Base-by-base conservation (phyloP, 2,113 vertebrate species). In the Macroglossus sobrinus region DNA sequence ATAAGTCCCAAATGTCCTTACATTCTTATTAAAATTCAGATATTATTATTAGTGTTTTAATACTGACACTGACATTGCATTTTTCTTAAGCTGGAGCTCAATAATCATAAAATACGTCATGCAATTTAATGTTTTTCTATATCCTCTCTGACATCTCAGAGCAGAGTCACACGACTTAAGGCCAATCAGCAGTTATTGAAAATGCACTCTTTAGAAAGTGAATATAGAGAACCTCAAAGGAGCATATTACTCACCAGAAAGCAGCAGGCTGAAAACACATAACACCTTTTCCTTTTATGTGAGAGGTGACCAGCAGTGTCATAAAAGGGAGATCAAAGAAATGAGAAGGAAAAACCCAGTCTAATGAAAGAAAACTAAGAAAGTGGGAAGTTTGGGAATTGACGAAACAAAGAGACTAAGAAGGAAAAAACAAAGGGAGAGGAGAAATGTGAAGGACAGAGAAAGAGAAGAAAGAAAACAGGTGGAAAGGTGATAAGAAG, bases 301-400 rank as follows among this genome's bases (percentile, higher is more conserved):
- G 28, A 6, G 5, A 68, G 4, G 19, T n/a, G 21, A 11, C 18
- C 21, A 33, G 4, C 4, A 5, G 7, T 80, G 12, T 59, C 33
- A 19, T 35, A 57, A 24, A 69, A 71, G 35, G 40, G 5, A 72
- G 1, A 26, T 53, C 21, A 7, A 59, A 74, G 80, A 81, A 40
- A 61, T 33, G 18, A 15, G 50, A 4, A 16, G 50, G 14, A 15
- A 24, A 19, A 10, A 30, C 26, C 47, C 3, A 43, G 4, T 9
- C 38, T 16, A 74, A 13, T 24, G 3, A 33, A 55, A 14, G 4
- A 3, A 53, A 28, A 81, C 19, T 18, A 9, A 74, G 14, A 71
- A 57, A 55, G 38, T 30, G 33, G 3, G 0, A 30, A 1, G 0
- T 2, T 19, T 71, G n/a, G 5, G 4, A 5, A 64, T 26, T 26